phyloP scores from a whole-genome alignment of 2,113 vertebrate genomes.

The Turdus rufiventris region DNA sequence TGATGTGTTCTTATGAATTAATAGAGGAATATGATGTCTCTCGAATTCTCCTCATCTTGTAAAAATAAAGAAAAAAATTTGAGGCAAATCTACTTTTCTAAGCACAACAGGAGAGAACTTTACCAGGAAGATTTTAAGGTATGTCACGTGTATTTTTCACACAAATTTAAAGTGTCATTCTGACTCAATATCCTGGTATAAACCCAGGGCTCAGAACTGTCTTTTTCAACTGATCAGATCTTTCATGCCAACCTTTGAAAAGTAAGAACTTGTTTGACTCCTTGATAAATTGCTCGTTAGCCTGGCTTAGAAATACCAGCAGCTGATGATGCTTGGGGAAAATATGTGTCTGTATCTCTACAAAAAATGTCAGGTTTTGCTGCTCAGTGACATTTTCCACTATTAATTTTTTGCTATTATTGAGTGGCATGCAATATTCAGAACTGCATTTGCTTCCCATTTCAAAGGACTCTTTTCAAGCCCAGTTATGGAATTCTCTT shows the following conservation, averaged over 20 bases:
- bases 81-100: not conserved
- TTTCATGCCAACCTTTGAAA: not conserved
- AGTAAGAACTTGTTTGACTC: not conserved
- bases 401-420: not conserved
- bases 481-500: not conserved
- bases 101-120: not conserved
- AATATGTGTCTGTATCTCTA: not conserved
- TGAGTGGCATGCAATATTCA: not conserved
- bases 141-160: not conserved
- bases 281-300: not conserved
- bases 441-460: not conserved
- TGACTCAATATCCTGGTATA: not conserved
- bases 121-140: not conserved
- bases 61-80: not conserved
- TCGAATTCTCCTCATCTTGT: not conserved
- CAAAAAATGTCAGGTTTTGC: not conserved
- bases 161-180: not conserved
- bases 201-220: not conserved
- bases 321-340: not conserved
- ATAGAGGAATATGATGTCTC: not conserved
- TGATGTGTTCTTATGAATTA: not conserved
- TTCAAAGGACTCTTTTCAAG: conserved; percentile 15
- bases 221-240: not conserved
- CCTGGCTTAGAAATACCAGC: not conserved
- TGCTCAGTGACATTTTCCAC: not conserved